Conservation (phyloP, 2,113 vertebrate genomes). For the Pseudorectes ferrugineus region DNA sequence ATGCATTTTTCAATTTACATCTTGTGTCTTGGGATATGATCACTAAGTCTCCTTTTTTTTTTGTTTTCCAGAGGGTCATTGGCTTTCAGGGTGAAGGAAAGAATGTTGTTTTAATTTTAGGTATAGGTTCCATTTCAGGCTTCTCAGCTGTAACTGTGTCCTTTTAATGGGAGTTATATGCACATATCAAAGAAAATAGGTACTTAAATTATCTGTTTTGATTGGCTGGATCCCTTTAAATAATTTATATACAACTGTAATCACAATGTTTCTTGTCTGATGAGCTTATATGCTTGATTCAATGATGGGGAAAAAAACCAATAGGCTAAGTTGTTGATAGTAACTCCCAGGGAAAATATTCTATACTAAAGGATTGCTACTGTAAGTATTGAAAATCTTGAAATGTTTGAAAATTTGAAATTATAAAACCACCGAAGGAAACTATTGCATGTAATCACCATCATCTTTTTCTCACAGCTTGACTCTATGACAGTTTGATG, state of each 20-base stretch:
- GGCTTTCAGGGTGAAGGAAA: neutral
- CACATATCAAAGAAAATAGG: slow-evolving; percentile 55
- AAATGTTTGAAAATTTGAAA: slow-evolving; percentile 76
- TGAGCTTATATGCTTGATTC: slow-evolving; percentile 70
- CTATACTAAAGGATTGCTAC: slow-evolving; percentile 48
- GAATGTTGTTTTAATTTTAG: slow-evolving; percentile 14
- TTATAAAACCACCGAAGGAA: slow-evolving; percentile 75
- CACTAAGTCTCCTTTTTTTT: neutral
- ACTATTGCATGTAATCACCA: slow-evolving; percentile 65
- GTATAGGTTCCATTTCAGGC: slow-evolving; percentile 50
- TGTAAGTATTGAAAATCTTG: slow-evolving; percentile 70
- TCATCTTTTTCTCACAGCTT: slow-evolving; percentile 72
- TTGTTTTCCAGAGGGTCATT: neutral
- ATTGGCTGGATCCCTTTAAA: slow-evolving; percentile 66
- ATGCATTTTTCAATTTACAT: neutral
- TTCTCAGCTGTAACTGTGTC: slow-evolving; percentile 37
- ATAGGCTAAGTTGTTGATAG: slow-evolving; percentile 73
- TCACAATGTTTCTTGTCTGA: slow-evolving; percentile 73
- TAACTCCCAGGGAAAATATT: slow-evolving; percentile 69
- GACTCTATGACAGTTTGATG: slow-evolving; percentile 73
- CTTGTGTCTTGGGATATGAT: neutral
- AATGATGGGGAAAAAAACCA: slow-evolving; percentile 73
- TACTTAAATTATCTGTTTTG: slow-evolving; percentile 58
- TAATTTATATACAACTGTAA: slow-evolving; percentile 68
- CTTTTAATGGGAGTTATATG: slow-evolving; percentile 57